Conservation (phyloP, 2,113 vertebrate species). For the Motacilla tschutschensis region DNA sequence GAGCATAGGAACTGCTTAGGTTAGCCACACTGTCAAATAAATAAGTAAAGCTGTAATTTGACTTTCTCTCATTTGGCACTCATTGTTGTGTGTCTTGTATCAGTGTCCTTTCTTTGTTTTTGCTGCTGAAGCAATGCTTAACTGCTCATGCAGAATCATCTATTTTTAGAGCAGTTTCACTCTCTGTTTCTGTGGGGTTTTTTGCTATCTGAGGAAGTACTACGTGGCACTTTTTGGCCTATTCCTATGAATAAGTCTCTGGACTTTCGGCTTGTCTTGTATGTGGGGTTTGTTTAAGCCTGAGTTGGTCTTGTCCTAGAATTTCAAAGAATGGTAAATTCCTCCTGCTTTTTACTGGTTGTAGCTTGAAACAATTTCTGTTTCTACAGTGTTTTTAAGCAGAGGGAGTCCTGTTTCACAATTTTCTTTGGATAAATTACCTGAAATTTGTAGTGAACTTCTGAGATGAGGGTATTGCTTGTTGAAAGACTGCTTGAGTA, state of each 20-base stretch:
- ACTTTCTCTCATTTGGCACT: background rate
- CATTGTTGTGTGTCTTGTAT: background rate
- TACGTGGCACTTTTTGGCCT: background rate
- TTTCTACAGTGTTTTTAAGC: background rate
- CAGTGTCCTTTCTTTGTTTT: background rate
- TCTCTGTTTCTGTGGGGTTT: background rate
- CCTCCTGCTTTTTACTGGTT: background rate
- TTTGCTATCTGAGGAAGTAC: background rate
- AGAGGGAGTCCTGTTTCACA: background rate
- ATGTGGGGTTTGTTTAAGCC: background rate
- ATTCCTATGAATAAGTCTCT: background rate
- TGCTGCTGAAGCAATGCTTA: background rate
- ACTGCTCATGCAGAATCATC: background rate
- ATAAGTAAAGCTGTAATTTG: background rate
- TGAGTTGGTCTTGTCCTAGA: background rate
- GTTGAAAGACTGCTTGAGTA: background rate
- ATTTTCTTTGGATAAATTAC: background rate
- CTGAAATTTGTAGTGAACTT: background rate
- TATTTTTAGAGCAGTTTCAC: background rate
- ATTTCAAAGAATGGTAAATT: background rate
- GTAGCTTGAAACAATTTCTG: background rate
- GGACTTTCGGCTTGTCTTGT: background rate
- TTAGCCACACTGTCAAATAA: background rate
- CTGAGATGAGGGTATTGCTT: background rate
- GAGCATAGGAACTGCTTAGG: background rate